phyloP scores from a whole-genome alignment of 2,797 vertebrate species.

The Aplochiton taeniatus region DNA sequence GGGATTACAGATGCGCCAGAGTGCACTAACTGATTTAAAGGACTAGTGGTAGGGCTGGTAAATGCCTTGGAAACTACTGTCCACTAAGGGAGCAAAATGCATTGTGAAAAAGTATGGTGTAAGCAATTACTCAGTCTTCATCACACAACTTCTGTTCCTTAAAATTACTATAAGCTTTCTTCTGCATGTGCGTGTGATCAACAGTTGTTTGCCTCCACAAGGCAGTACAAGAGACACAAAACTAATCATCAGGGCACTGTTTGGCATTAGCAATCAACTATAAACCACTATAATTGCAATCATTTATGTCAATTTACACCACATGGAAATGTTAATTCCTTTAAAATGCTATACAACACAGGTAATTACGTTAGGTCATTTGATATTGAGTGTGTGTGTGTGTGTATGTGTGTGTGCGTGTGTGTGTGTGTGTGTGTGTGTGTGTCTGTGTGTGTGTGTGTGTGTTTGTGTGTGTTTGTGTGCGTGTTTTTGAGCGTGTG shows the following conservation, averaged over 20 bases:
- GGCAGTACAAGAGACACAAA: slow-evolving; percentile 55
- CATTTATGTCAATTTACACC: slow-evolving; percentile 55
- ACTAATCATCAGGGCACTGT: slow-evolving; percentile 46
- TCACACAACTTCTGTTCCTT: no score
- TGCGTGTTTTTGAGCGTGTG: background rate
- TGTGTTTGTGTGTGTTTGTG: slow-evolving; percentile 13
- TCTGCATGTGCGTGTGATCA: slow-evolving; percentile 60
- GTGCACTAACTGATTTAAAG: slow-evolving; percentile 43
- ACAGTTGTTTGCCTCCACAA: slow-evolving; percentile 57
- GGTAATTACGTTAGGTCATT: slow-evolving; percentile 18
- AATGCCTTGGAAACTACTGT: no score
- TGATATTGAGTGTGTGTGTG: slow-evolving; percentile 4
- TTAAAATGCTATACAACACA: slow-evolving; percentile 15
- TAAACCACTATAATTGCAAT: slow-evolving; percentile 64
- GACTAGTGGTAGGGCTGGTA: slow-evolving; percentile 21
- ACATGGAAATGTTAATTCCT: slow-evolving; percentile 42
- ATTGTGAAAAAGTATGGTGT: no score
- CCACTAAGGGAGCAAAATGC: no score
- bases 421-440: slow-evolving; percentile 26
- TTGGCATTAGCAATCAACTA: slow-evolving; percentile 38
- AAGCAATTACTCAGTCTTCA: no score
- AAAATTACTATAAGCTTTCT: no score
- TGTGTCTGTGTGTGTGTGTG: slow-evolving; percentile 15
- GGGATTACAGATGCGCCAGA: slow-evolving; percentile 53
- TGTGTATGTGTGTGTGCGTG: slow-evolving; percentile 26